Evolutionary conservation across 2,113 vertebrate genomes (phyloP).

Genomic region (Lutjanus erythropterus): DNA sequence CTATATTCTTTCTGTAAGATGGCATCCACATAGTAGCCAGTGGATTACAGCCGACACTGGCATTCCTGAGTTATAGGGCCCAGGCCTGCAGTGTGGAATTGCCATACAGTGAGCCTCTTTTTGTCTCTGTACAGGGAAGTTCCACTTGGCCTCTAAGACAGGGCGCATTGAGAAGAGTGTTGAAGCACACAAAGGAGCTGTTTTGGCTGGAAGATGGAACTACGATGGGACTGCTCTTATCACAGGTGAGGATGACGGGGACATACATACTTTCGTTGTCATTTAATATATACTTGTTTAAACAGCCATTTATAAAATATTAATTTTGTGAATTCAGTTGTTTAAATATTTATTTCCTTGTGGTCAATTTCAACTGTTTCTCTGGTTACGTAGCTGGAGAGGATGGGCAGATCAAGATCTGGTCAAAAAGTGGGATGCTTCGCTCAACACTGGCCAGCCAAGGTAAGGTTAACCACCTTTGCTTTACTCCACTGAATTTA

Average conservation of each 20-base stretch:
- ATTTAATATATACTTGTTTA: neutral
- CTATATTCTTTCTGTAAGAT: neutral
- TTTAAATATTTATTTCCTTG: neutral
- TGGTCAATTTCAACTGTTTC: neutral
- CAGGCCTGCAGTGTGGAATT: neutral
- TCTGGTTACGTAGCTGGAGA: conserved; percentile 89
- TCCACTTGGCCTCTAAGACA: conserved; percentile 92
- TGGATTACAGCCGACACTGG: neutral
- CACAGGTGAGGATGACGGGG: conserved; percentile 86
- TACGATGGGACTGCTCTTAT: conserved; percentile 95
- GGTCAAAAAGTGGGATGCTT: conserved; percentile 98
- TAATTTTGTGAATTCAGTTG: neutral
- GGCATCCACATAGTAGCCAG: neutral
- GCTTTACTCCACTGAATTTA: neutral
- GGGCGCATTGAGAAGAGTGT: conserved; percentile 97
- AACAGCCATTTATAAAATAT: neutral
- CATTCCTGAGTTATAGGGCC: conserved; percentile 12
- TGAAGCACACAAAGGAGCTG: conserved; percentile 95
- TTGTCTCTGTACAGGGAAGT: conserved; percentile 88
- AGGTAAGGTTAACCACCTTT: conserved; percentile 83
- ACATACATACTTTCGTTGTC: neutral
- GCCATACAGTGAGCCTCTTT: conserved; percentile 1
- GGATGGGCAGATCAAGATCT: conserved; percentile 98
- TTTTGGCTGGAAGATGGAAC: conserved; percentile 95
- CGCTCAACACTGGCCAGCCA: conserved; percentile 95